Evolutionary conservation across 2,113 vertebrate genomes (phyloP), one percentile per base, ranked within the genome.

Genomic region (Orientallactaga bullata): DNA sequence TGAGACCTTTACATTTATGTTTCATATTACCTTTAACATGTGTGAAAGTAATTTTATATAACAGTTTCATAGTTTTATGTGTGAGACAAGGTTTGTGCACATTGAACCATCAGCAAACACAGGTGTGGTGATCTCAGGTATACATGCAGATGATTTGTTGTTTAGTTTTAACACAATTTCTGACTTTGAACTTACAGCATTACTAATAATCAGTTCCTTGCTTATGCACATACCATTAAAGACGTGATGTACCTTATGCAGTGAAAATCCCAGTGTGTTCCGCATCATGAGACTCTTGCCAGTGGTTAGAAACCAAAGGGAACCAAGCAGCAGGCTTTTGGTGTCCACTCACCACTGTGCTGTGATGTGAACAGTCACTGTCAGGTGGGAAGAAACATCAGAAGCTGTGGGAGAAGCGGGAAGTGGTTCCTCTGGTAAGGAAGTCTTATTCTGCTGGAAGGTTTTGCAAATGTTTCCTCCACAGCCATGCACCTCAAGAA

Each of bases 301-400:
- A 72, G n/a, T 18, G 15, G 24, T 18, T 18, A 8, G 32, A 58
- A 18, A 26, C n/a, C 20, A 51, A 30, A 23, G 5, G 32, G 3
- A 21, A 42, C 10, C 18, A 32, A 60, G 9, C 7, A 24, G 21
- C 37, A 26, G 61, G 10, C 23, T 32, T 63, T 61, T 10, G 1
- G 16, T 17, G 7, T 17, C 30, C 13, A 1, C 16, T 30, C 47
- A 1, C 0, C 66, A 23, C 65, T 7, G 1, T 72, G 24, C 66
- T 37, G 66, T 32, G 23, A 37, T 85, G 8, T 4, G 32, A n/a
- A 79, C 5, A 17, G 4, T 21, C 18, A 28, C 18, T 13, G 7
- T 30, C 16, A 13, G 23, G 35, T 47, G 30, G n/a, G 35, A 78
- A 51, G n/a, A 51, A 8, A 7, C 15, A 66, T 35, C 63, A n/a